These are phyloP conservation scores for Bruchidius siliquastri DNA, from an alignment of 2,888 invertebrate genomes.

Conservation along the genomic window DNA sequence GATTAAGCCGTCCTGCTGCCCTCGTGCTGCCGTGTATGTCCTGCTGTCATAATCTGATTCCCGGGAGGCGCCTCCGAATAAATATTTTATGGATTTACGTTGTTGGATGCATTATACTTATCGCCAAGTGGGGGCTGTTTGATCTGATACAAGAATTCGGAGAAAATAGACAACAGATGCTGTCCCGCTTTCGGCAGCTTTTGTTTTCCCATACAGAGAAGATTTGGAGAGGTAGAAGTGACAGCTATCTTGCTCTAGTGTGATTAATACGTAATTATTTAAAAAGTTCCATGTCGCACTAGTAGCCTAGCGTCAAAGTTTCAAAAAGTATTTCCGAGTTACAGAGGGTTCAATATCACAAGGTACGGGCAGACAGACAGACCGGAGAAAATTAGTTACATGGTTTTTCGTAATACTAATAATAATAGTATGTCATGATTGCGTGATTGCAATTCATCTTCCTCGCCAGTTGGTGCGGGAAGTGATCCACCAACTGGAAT, in stretches of 20 bases:
- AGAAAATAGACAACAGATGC: constrained; percentile 17
- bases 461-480: too few relatives aligned
- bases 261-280: too few relatives aligned
- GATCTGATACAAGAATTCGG: constrained; percentile 40
- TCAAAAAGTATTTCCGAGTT: too few relatives aligned
- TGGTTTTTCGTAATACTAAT: too few relatives aligned
- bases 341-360: too few relatives aligned
- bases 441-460: too few relatives aligned
- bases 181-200: constrained; percentile 16
- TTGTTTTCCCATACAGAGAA: constrained; percentile 15
- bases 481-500: too few relatives aligned
- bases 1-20: background rate
- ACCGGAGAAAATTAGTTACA: too few relatives aligned
- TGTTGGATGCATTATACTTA: constrained; percentile 50
- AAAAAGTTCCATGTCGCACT: too few relatives aligned
- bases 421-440: too few relatives aligned
- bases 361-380: too few relatives aligned
- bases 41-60: constrained; percentile 47
- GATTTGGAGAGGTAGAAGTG: background rate
- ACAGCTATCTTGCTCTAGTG: background rate
- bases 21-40: constrained; percentile 7
- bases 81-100: constrained; percentile 51
- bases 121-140: constrained; percentile 39
- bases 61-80: constrained; percentile 41
- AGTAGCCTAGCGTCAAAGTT: too few relatives aligned